A percentile compares a stretch with the other conserved stretches of the same genome.
Evolutionary conservation across 2,797 vertebrate species (phyloP).

Genomic region (Acomys russatus): DNA sequence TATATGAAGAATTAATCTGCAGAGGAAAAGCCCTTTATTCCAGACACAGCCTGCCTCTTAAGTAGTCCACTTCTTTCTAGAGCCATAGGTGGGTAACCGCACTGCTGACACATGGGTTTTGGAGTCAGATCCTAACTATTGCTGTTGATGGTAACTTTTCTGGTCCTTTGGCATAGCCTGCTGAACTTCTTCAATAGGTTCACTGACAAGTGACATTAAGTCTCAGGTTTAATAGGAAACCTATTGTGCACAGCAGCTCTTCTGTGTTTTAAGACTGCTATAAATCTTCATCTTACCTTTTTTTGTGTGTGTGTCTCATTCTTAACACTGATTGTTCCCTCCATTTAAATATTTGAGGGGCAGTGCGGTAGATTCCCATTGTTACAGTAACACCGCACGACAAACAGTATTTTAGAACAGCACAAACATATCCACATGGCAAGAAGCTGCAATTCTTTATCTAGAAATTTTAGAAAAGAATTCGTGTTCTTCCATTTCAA

Average conservation of each 20-base stretch:
- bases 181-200: neutral
- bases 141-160: neutral
- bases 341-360: conserved; percentile 12
- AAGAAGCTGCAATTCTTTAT: neutral
- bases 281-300: neutral
- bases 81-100: neutral
- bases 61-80: neutral
- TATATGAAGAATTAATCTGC: conserved; percentile 19
- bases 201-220: neutral
- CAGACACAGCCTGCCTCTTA: no score
- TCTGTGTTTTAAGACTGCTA: neutral
- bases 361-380: neutral
- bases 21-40: neutral
- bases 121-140: neutral
- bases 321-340: conserved; percentile 31
- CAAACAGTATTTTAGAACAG: neutral
- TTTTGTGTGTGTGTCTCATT: neutral
- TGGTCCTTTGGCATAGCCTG: neutral
- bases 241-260: neutral
- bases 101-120: neutral
- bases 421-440: neutral
- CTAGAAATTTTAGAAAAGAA: no score
- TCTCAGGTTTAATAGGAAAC: neutral
- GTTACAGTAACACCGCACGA: neutral
- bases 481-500: no score